Evolutionary conservation across 2,888 invertebrate genomes (phyloP), one percentile per base, ranked within the genome.

Genomic region (Aethes cnicana): DNA sequence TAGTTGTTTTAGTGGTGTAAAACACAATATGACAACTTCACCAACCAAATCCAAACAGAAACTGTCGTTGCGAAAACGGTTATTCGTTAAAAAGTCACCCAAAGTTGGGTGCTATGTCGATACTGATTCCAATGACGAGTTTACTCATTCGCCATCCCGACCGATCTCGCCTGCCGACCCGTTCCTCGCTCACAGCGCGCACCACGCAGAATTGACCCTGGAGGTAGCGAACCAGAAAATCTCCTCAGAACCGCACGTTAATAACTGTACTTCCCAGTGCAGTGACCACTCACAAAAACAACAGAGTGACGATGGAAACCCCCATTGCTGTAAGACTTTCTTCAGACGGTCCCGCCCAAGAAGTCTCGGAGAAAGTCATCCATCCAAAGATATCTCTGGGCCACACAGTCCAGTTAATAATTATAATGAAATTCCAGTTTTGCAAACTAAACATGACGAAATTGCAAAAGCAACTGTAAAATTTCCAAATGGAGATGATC

Each of bases 71-170:
- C 81, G 90, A 25, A 90, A 90, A 66, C 80, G 90, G 39, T 62
- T 90, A 54, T 86, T 90, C 62, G 90, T 89, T 47, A 90, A 89
- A 67, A 90, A 90, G 64, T 90, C 90, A 3, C 89, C 90, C 23
- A 89, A 87, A 83, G 90, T 90, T 63, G 90, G 90, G 53, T 90
- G 90, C 72, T 84, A 82, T 75, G 82, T 88, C 55, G 89, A 90
- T 68, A 79, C 85, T 44, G 89, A 88, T 70, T 89, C 87, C 21
- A 83, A 83, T 59, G 87, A 87, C 59, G 89, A 88, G 74, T 81
- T 80, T 53, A 69, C 66, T 54, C 85, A 84, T 58, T 78, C 83
- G 53, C 66, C 79, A 32, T 89, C 89, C 35, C 78, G 89, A 43
- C 87, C 89, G n/a, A 85, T 84, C 60, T 89, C 89, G 41, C 89